Evolutionary conservation across 2,888 invertebrate genomes (phyloP).

Genomic region (Stenodema calcarata): DNA sequence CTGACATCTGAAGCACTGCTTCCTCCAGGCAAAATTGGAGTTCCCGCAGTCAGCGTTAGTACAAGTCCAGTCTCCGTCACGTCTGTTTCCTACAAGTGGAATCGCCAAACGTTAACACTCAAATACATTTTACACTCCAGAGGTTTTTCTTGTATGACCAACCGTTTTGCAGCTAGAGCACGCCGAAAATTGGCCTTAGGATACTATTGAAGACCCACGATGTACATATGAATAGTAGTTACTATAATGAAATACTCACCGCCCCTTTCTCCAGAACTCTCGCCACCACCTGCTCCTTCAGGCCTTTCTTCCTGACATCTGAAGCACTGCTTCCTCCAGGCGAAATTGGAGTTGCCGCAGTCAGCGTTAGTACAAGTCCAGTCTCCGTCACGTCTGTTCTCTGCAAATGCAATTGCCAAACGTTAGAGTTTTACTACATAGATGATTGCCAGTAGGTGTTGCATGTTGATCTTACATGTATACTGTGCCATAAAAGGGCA

Average conservation of each 20-base stretch:
- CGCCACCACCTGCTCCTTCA: slow-evolving; percentile 66
- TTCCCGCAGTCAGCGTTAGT: slow-evolving; percentile 87
- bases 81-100: slow-evolving; percentile 57
- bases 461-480: no score
- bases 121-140: no score
- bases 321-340: slow-evolving; percentile 94
- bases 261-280: not conserved
- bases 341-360: slow-evolving; percentile 94
- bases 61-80: slow-evolving; percentile 79
- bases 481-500: no score
- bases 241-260: no score
- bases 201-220: no score
- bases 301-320: slow-evolving; percentile 80
- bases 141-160: no score
- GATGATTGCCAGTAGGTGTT: no score
- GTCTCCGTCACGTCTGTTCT: slow-evolving; percentile 64
- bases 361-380: slow-evolving; percentile 87
- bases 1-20: slow-evolving; percentile 88
- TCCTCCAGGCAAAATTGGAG: slow-evolving; percentile 97
- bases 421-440: not conserved
- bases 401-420: slow-evolving; percentile 23
- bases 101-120: no score
- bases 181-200: no score
- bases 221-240: no score
- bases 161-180: no score